Conservation (phyloP, 1,140 invertebrate genomes). For the Ganaspis sp. region DNA sequence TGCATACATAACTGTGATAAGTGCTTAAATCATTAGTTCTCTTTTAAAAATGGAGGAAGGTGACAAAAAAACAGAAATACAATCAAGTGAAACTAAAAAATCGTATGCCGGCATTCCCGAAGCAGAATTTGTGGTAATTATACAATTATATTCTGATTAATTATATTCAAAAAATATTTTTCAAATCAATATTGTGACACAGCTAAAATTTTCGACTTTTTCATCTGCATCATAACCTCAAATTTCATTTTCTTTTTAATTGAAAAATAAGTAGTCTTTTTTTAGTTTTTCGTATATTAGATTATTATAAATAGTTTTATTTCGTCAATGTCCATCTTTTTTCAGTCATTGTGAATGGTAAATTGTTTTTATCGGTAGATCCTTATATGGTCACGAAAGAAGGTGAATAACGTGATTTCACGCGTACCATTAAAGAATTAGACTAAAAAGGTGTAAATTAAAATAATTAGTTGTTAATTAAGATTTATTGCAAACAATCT, state of each 20-base stretch:
- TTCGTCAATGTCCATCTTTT: background rate
- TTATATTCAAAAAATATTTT: background rate
- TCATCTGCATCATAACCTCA: background rate
- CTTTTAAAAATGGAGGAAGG: constrained; percentile 66
- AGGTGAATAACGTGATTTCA: background rate
- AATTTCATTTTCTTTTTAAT: background rate
- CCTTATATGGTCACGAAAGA: constrained; percentile 47
- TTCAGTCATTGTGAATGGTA: background rate
- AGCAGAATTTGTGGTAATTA: constrained; percentile 85
- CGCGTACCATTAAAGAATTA: background rate
- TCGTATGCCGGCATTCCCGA: constrained; percentile 88
- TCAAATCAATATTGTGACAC: background rate
- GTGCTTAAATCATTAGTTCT: too few species aligned
- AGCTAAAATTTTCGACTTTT: background rate
- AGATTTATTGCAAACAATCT: too few species aligned
- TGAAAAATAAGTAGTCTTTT: background rate
- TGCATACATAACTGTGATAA: too few species aligned
- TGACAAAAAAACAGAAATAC: constrained; percentile 63
- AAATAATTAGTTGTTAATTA: background rate
- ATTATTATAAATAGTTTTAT: background rate
- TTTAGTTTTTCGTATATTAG: background rate
- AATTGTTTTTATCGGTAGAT: background rate
- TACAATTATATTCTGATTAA: constrained; percentile 3
- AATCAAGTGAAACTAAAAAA: constrained; percentile 79
- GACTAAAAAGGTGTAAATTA: background rate